Evolutionary conservation across 1,140 invertebrate species (phyloP), one percentile per base, ranked within the genome.

Genomic region (Microplitis mediator): DNA sequence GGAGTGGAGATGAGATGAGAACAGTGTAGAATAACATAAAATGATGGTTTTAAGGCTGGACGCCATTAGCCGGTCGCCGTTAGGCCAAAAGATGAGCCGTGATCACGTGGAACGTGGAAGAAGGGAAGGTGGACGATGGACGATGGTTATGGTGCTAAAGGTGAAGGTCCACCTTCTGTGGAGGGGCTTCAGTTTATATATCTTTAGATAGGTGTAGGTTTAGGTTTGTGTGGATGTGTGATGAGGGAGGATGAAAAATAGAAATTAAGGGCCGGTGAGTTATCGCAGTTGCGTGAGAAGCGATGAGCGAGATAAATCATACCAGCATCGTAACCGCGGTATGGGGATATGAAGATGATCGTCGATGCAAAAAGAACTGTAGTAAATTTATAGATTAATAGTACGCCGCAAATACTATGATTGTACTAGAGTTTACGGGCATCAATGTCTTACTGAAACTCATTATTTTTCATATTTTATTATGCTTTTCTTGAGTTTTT

Each of bases 221-320:
- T 45, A 45, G 39, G 8, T 6, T 11, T 45, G 6, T 45, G 6
- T 45, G 6, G 6, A 6, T 45, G 39, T 45, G 39, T 11, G 39
- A 6, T 56, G n/a, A 51, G 71, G 71, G 72, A 78, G 78, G 76
- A 79, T 79, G 81, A 83, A 84, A 83, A 84, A 83, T 81, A 83
- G 82, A 83, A 84, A 84, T 84, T 83, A 84, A 84, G 81, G 78
- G 80, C 77, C 78, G 8, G 70, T 84, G 82, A 84, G 78, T 83
- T 84, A 84, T 84, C 82, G 81, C 76, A 76, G 77, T 84, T 84
- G 82, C 82, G 82, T 84, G 56, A 58, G 82, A 83, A 81, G 80
- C 82, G 79, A 79, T 69, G 63, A 72, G 75, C 82, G 81, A 84
- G 83, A 84, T 83, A 84, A 83, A 82, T 58, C 56, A 84, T 82